Evolutionary conservation across 2,113 vertebrate species (phyloP), one percentile per base, ranked within the genome.

Genomic region (Indri indri): DNA sequence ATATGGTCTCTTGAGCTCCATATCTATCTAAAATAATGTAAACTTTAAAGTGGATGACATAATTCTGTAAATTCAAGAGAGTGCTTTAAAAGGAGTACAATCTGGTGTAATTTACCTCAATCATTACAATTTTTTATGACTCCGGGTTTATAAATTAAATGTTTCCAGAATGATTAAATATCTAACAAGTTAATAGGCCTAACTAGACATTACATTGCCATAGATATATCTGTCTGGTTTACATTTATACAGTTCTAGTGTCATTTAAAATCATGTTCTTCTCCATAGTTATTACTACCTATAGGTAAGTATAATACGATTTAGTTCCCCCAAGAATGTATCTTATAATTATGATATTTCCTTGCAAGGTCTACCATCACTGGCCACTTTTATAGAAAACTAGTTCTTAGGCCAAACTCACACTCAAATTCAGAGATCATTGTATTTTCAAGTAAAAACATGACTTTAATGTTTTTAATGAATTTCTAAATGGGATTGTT

Each of bases 401-500:
- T 27, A 77, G 4, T 59, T 87, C 16, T 73, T 66, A 80, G 40
- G 30, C 6, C 54, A 95, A 95, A 90, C 37, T 76, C 20, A 79
- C 23, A 73, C 32, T 42, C 18, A 88, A 74, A 93, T 87, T 95
- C 81, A 92, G 23, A 84, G 82, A 73, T 65, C 18, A 71, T 1
- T 83, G 12, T 40, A 84, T 65, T 93, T 95, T 90, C 32, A n/a
- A 73, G 74, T 45, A 93, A 81, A 90, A 90, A 59, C 14, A n/a
- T 20, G 37, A 82, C 16, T 16, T 76, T 92, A 42, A 74, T 27
- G 27, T 42, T 87, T 66, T 79, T 32, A 76, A 71, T 27, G 6
- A 61, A 84, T 79, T 83, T 68, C 9, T 47, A 82, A 59, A 52
- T 86, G 30, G 90, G 34, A 65, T 27, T 5, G 32, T 30, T n/a